These are phyloP conservation scores for Ataeniobius toweri DNA, from an alignment of 2,797 vertebrate genomes.

Conservation along the genomic window DNA sequence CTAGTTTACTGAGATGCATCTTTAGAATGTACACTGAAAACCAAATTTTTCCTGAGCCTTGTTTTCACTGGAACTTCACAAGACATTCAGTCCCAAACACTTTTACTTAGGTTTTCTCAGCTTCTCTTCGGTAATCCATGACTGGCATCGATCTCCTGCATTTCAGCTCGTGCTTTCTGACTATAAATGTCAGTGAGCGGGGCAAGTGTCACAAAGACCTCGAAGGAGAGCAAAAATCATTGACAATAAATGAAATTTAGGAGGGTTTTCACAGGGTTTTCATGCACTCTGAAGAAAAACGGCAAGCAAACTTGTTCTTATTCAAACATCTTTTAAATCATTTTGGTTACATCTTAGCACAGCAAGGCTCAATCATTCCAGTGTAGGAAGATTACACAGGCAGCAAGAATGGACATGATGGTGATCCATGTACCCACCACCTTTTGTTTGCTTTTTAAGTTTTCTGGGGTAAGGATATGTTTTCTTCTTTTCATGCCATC, in stretches of 20 bases:
- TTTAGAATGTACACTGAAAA: background rate
- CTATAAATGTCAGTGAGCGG: conserved; percentile 56
- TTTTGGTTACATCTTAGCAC: conserved; percentile 67
- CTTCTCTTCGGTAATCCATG: conserved; percentile 52
- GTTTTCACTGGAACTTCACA: conserved; percentile 20
- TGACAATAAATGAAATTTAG: conserved; percentile 38
- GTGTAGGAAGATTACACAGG: conserved; percentile 49
- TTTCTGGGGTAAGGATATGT: conserved; percentile 38
- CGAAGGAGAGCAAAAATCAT: conserved; percentile 8
- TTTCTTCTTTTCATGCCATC: conserved; percentile 44
- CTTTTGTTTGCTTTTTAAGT: conserved; percentile 55
- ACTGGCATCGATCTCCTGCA: conserved; percentile 56
- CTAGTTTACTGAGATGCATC: background rate
- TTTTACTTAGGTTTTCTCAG: conserved; percentile 13
- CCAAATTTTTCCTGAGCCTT: background rate
- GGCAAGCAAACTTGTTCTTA: conserved; percentile 51
- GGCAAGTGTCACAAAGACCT: conserved; percentile 31
- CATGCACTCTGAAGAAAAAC: conserved; percentile 60
- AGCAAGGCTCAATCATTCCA: conserved; percentile 57
- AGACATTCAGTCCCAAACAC: conserved; percentile 12
- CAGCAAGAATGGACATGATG: conserved; percentile 51
- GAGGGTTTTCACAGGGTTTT: conserved; percentile 24
- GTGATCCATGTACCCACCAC: conserved; percentile 45
- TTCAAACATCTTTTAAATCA: conserved; percentile 60
- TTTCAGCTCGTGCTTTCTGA: conserved; percentile 50